These are phyloP conservation scores for Drosophila baimaii DNA, from an alignment of 1,140 invertebrate species.

Conservation along the genomic window DNA sequence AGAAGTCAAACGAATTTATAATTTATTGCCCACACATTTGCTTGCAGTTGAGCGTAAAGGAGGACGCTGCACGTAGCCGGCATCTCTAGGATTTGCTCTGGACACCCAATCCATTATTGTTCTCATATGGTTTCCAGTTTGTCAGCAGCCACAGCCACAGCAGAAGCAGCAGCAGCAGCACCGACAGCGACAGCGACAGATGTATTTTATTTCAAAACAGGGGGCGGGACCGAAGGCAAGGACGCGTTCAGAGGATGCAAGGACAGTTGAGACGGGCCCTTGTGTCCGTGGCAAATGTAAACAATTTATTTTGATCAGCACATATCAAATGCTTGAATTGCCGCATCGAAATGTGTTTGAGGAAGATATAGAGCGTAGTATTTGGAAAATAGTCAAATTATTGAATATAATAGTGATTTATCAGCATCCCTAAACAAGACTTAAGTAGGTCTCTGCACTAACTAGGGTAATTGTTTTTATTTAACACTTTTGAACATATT, in stretches of 20 bases:
- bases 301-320: constrained; percentile 62
- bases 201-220: constrained; percentile 58
- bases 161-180: constrained; percentile 47
- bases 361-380: constrained; percentile 6
- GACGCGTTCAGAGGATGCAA: background rate
- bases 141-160: constrained; percentile 53
- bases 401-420: too few relatives aligned
- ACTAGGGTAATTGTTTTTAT: background rate
- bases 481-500: background rate
- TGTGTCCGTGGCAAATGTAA: constrained; percentile 48
- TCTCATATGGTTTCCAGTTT: constrained; percentile 78
- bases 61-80: constrained; percentile 46
- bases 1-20: constrained; percentile 83
- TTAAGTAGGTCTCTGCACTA: too few relatives aligned
- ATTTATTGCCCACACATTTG: constrained; percentile 75
- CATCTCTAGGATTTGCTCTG: constrained; percentile 50
- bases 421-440: too few relatives aligned
- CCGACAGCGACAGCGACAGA: constrained; percentile 53
- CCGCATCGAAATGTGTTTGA: constrained; percentile 37
- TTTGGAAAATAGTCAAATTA: background rate
- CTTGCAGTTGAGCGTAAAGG: constrained; percentile 75
- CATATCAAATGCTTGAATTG: constrained; percentile 60
- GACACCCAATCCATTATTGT: constrained; percentile 69
- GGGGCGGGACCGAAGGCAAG: constrained; percentile 32
- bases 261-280: constrained; percentile 14